Evolutionary conservation across 2,888 invertebrate species (phyloP).

Genomic region (Ceratothoa steindachneri): DNA sequence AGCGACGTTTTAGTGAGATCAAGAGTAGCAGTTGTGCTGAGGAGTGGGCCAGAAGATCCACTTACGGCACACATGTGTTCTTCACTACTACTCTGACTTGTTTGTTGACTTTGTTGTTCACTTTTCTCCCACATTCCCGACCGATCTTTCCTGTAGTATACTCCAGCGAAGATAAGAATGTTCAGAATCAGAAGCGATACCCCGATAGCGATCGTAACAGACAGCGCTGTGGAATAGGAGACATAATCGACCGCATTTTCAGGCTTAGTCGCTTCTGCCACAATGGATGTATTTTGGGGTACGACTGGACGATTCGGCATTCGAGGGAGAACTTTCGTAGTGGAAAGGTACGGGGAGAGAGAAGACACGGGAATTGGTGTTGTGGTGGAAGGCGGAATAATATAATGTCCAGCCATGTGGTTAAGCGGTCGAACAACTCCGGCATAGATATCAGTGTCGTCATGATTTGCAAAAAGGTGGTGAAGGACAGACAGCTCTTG

Average conservation of each 20-base stretch:
- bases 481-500: slow-evolving; percentile 55
- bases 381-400: slow-evolving; percentile 36
- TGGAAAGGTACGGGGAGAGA: slow-evolving; percentile 16
- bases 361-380: slow-evolving; percentile 16
- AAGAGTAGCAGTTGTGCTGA: slow-evolving; percentile 24
- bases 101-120: slow-evolving; percentile 38
- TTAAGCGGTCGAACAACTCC: slow-evolving; percentile 65
- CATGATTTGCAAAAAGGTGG: slow-evolving; percentile 83
- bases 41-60: slow-evolving; percentile 24
- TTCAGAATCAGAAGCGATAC: slow-evolving; percentile 86
- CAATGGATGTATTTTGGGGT: slow-evolving; percentile 19
- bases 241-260: slow-evolving; percentile 38
- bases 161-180: slow-evolving; percentile 87
- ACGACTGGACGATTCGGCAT: not conserved
- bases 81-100: slow-evolving; percentile 34
- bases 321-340: slow-evolving; percentile 1
- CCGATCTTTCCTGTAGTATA: slow-evolving; percentile 59
- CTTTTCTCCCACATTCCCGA: slow-evolving; percentile 26
- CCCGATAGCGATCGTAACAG: slow-evolving; percentile 92
- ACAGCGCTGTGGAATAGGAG: slow-evolving; percentile 80
- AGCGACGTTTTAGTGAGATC: slow-evolving; percentile 30
- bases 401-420: slow-evolving; percentile 46
- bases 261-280: slow-evolving; percentile 33
- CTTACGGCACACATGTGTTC: slow-evolving; percentile 33
- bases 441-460: slow-evolving; percentile 82